phyloP scores from a whole-genome alignment of 2,888 invertebrate genomes.

The Drosophila leonis region DNA sequence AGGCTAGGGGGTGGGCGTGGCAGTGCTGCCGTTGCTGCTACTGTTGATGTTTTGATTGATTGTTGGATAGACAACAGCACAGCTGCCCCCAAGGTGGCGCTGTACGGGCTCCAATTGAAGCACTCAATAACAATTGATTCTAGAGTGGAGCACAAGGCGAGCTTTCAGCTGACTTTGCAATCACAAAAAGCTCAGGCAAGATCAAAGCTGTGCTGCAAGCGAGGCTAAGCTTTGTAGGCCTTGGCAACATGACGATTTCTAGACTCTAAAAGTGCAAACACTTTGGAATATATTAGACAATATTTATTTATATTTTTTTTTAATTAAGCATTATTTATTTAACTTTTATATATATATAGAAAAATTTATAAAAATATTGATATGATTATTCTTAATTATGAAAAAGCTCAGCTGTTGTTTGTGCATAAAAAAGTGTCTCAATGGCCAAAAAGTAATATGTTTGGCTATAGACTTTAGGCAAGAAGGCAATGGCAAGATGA shows the following conservation, averaged over 20 bases:
- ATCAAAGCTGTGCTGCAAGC: background rate
- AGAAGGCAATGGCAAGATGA: background rate
- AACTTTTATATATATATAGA: too few species aligned
- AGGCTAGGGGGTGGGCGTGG: slow-evolving; percentile 16
- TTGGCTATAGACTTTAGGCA: background rate
- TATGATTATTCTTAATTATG: too few species aligned
- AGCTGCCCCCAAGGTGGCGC: slow-evolving; percentile 57
- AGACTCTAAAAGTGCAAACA: background rate
- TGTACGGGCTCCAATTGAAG: slow-evolving; percentile 19
- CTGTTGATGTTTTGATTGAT: slow-evolving; percentile 78
- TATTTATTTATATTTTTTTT: background rate
- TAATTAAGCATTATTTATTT: background rate
- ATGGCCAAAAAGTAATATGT: background rate
- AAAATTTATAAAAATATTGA: too few species aligned
- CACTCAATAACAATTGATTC: background rate
- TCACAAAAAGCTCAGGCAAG: background rate
- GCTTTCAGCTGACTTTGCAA: background rate
- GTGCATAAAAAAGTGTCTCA: background rate
- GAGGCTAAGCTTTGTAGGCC: background rate
- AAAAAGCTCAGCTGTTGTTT: too few species aligned
- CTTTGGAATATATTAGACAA: background rate
- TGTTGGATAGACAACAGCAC: slow-evolving; percentile 54
- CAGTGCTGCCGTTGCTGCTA: slow-evolving; percentile 35
- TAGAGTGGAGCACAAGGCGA: background rate
- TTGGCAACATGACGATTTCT: background rate